Evolutionary conservation across 2,797 vertebrate genomes (phyloP), one percentile per base, ranked within the genome.

Genomic region (Silurus aristotelis): DNA sequence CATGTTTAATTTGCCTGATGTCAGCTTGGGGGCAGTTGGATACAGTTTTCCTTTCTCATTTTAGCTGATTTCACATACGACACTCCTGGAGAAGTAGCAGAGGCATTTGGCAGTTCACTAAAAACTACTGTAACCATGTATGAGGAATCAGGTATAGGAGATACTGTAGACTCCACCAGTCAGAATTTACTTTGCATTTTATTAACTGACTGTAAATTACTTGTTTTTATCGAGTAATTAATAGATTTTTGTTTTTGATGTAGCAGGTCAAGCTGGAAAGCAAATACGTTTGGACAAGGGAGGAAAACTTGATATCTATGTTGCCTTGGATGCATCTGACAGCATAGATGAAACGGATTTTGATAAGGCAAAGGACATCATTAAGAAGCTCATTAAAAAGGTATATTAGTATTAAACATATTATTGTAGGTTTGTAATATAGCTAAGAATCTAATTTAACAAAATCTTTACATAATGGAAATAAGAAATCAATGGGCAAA

Each of bases 281-380:
- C 92, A 3, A 87, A 89, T 95, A 6, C 8, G 75, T 52, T 48
- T 95, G 48, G 89, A 91, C 19, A 77, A 89, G 43, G 88, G 83
- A 0, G 93, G 92, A 68, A 92, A 91, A 14, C 92, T 96, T 89
- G 94, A 95, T 77, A 95, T 96, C 81, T 96, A 94, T 64, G 86
- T 96, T 38, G 90, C 95, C 71, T 64, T 96, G 19, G 95, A 96
- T 46, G 91, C 91, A 20, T 95, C 95, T 0, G 90, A 92, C 25
- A 95, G 94, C 85, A 90, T 95, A 10, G 79, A 85, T 0, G 2
- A 61, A 5, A 0, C 27, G 0, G 85, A 91, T 27, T 93, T 92
- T 89, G 61, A 88, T 0, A 83, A 20, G 46, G 90, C 90, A 84
- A 93, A 93, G 86, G 13, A 46, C 0, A 87, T 88, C 15, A 88